A percentile compares a stretch with the other conserved stretches of the same genome.
Conservation (phyloP, 2,797 vertebrate genomes). For the Corythornis leucogaster region DNA sequence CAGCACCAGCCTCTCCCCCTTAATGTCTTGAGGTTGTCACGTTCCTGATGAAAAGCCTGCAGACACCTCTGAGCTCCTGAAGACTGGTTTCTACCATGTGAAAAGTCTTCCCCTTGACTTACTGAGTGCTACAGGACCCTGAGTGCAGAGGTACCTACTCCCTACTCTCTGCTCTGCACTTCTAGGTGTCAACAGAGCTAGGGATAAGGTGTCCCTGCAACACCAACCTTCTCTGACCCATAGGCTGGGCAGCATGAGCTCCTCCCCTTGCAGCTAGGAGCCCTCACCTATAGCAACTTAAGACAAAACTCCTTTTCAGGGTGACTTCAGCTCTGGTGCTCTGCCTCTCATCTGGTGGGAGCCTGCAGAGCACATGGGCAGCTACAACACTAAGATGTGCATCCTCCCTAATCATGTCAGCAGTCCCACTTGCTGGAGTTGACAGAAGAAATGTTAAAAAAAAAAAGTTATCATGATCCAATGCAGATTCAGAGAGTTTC, state of each 20-base stretch:
- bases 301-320: not conserved
- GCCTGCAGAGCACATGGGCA: slow-evolving; percentile 8
- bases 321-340: not conserved
- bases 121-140: accelerated
- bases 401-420: not conserved
- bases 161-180: accelerated
- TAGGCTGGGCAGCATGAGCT: not conserved
- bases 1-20: not conserved
- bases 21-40: not conserved
- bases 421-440: not conserved
- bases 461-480: not conserved
- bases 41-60: not conserved
- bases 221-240: not conserved
- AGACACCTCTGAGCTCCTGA: not conserved
- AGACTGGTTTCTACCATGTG: not conserved
- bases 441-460: not conserved
- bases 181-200: not conserved
- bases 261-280: not conserved
- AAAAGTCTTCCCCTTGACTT: not conserved
- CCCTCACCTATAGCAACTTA: accelerated
- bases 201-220: not conserved
- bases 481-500: not conserved
- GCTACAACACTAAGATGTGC: not conserved
- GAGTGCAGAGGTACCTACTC: not conserved
- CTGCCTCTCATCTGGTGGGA: not conserved